These are phyloP conservation scores for Pleuronectes platessa DNA, from an alignment of 2,113 vertebrate genomes.

Conservation along the genomic window DNA sequence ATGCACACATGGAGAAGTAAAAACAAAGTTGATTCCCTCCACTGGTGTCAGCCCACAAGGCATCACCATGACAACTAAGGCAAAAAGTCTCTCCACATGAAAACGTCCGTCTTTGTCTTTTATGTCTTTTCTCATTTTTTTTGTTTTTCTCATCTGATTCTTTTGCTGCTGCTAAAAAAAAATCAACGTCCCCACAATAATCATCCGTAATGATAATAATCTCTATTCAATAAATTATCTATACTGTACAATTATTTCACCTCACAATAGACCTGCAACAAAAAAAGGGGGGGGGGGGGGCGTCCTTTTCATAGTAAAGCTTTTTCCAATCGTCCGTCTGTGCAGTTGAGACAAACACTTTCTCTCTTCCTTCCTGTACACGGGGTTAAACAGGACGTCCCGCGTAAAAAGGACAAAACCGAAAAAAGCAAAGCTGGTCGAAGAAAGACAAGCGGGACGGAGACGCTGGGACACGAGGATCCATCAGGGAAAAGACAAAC, in stretches of 20 bases:
- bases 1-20: conserved; percentile 72
- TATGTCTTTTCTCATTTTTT: background rate
- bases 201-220: conserved; percentile 80
- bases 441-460: conserved; percentile 63
- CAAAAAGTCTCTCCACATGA: conserved; percentile 76
- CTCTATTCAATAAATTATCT: conserved; percentile 89
- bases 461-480: conserved; percentile 64
- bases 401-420: conserved; percentile 22
- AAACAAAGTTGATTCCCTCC: conserved; percentile 69
- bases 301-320: conserved; percentile 61
- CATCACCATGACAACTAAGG: conserved; percentile 86
- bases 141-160: conserved; percentile 35
- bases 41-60: conserved; percentile 77
- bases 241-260: conserved; percentile 83
- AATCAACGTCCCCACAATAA: conserved; percentile 74
- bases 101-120: conserved; percentile 57
- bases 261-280: conserved; percentile 71
- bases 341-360: conserved; percentile 42
- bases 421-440: conserved; percentile 73
- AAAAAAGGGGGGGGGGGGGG: conserved; percentile 36
- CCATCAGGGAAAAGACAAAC: conserved; percentile 66
- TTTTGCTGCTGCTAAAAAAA: conserved; percentile 57
- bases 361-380: conserved; percentile 57
- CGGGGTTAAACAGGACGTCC: conserved; percentile 67
- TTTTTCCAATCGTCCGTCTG: conserved; percentile 51